Evolutionary conservation across 92 coral and sea anemone species (phyloP), one percentile per base, ranked within the genome.

Genomic region (Plumapathes pennacea): DNA sequence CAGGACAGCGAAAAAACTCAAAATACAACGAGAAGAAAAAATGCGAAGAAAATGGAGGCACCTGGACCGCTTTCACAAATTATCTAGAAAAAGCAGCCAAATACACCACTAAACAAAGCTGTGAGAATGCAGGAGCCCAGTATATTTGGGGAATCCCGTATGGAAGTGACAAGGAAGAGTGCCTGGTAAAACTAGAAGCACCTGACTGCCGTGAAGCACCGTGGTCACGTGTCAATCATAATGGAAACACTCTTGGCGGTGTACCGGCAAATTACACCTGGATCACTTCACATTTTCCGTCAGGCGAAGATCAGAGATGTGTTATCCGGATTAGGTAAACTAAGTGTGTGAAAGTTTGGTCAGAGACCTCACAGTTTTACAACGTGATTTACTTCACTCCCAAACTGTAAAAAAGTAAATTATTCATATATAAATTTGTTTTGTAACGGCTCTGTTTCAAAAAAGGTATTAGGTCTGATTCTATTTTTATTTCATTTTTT

Each of bases 11-110:
- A 15, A 78, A 83, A 46, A n/a, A n/a, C n/a, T 94, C 99, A 10
- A 67, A 60, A 43, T 81, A 84, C 57, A 94, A 94, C 88, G 68
- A 84, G 32, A 50, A 73, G 30, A 67, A 65, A 27, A 74, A 89
- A 12, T 94, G 99, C 32, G 52, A 47, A 22, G 88, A 60, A 6
- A 80, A 84, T 44, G 48, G 71, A 19, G 59, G 71, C 1, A 25
- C 3, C 11, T 63, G 71, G 71, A 63, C 71, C 26, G 50, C 47
- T 12, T 34, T 63, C 40, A 63, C 71, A 31, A 63, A 63, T 22
- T 47, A 47, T 26, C 19, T 33, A 19, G 71, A 63, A 53, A 63
- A 49, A 49, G 28, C 59, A 0, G 59, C 38, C 33, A 59, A 59
- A n/a, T 23, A 34, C 36, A 18, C 38, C 29, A 63, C 57, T 25